phyloP scores from a whole-genome alignment of 2,888 invertebrate genomes.

The Sipha maydis region DNA sequence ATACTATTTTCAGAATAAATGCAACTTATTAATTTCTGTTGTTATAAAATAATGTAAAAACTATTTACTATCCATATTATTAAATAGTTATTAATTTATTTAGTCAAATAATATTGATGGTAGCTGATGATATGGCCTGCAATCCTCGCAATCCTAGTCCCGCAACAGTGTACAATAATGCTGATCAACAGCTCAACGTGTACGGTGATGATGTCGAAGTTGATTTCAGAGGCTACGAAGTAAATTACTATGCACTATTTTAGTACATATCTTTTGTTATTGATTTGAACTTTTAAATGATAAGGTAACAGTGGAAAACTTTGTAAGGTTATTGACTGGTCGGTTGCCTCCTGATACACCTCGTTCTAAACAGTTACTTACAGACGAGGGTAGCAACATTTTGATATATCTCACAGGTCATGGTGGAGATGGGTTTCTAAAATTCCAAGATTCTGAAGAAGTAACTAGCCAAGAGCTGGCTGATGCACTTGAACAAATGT shows the following conservation, averaged over 20 bases:
- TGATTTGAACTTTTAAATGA: constrained; percentile 63
- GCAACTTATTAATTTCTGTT: too few species aligned
- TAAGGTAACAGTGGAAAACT: constrained; percentile 97
- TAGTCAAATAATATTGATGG: constrained; percentile 97
- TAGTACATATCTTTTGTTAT: constrained; percentile 28
- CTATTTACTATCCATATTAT: too few species aligned
- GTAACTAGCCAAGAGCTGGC: constrained; percentile 98
- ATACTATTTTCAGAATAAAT: too few species aligned
- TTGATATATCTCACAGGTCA: constrained; percentile 95
- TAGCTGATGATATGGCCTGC: constrained; percentile 99
- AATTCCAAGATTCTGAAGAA: constrained; percentile 99
- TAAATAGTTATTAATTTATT: constrained; percentile 32
- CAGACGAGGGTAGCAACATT: constrained; percentile 97
- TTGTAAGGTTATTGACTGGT: constrained; percentile 89
- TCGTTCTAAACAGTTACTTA: constrained; percentile 90
- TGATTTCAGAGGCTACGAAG: constrained; percentile 94
- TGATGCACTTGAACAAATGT: constrained; percentile 99
- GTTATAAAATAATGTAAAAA: too few species aligned
- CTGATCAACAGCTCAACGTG: constrained; percentile 96
- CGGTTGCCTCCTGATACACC: constrained; percentile 77
- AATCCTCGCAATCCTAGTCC: constrained; percentile 97
- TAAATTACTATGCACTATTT: constrained; percentile 66
- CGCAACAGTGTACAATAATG: constrained; percentile 97
- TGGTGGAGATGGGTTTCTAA: constrained; percentile 98
- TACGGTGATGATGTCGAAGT: constrained; percentile 99